These are phyloP conservation scores for Drosophila barbarae DNA, from an alignment of 2,888 invertebrate species.

Conservation along the genomic window DNA sequence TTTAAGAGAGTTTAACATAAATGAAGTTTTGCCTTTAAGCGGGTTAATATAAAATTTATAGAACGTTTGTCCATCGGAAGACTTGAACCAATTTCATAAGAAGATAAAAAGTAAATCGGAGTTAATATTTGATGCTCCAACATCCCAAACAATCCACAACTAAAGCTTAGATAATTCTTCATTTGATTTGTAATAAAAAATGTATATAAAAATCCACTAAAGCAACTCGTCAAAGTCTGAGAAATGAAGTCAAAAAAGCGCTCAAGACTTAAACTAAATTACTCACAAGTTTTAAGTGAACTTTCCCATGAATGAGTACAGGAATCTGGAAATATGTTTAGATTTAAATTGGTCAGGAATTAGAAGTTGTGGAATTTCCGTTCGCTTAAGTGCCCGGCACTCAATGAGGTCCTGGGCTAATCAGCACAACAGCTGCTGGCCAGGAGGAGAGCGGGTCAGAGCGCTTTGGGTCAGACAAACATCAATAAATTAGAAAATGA, in stretches of 20 bases:
- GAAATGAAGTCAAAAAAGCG: slow-evolving; percentile 9
- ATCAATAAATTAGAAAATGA: slow-evolving; percentile 76
- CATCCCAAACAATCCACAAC: slow-evolving; percentile 20
- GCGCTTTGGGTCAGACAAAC: slow-evolving; percentile 67
- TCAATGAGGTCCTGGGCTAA: slow-evolving; percentile 29
- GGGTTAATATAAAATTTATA: neutral
- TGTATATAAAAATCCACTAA: slow-evolving; percentile 48
- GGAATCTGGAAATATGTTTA: neutral
- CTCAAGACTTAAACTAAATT: slow-evolving; percentile 18
- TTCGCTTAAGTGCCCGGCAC: slow-evolving; percentile 13
- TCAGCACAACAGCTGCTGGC: slow-evolving; percentile 39
- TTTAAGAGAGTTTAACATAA: no score
- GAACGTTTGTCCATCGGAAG: slow-evolving; percentile 1
- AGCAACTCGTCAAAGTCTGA: neutral
- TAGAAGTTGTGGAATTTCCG: slow-evolving; percentile 8
- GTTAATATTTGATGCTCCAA: neutral
- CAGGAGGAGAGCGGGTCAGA: slow-evolving; percentile 12
- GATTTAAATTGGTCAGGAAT: slow-evolving; percentile 14
- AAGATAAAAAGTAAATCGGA: no score
- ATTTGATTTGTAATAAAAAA: slow-evolving; percentile 24
- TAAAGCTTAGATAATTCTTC: slow-evolving; percentile 18
- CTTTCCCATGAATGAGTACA: neutral
- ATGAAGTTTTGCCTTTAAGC: neutral
- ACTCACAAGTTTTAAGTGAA: slow-evolving; percentile 5
- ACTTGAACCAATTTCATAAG: no score